phyloP scores from a whole-genome alignment of 2,797 vertebrate species.

The Pseudomugil gertrudae region DNA sequence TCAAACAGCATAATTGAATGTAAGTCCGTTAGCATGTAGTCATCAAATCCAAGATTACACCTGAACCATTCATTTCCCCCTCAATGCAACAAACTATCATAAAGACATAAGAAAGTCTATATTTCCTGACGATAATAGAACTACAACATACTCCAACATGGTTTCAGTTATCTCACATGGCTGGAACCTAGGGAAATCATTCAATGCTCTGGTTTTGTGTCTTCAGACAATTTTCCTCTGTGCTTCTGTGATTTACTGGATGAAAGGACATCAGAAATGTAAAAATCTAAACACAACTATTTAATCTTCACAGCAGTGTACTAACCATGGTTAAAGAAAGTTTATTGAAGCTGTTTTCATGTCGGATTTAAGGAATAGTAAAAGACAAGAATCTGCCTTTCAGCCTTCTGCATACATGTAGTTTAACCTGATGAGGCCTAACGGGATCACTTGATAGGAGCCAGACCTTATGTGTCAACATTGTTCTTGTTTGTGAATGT shows the following conservation, averaged over 20 bases:
- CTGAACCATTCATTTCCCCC: too few relatives aligned
- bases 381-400: background rate
- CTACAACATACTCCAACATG: too few relatives aligned
- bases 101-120: too few relatives aligned
- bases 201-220: background rate
- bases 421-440: background rate
- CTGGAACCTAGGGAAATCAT: background rate
- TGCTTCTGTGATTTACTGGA: background rate
- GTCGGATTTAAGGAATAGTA: background rate
- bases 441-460: too few relatives aligned
- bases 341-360: background rate
- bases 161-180: background rate
- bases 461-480: background rate
- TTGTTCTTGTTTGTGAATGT: background rate
- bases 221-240: background rate
- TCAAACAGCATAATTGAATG: background rate
- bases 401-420: too few relatives aligned
- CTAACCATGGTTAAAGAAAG: background rate
- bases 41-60: constrained; percentile 2
- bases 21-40: background rate
- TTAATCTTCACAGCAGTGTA: background rate
- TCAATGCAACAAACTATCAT: too few relatives aligned
- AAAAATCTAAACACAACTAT: background rate
- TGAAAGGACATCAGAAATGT: background rate
- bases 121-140: too few relatives aligned